These are phyloP conservation scores for Pseudorasbora parva DNA, from an alignment of 2,113 vertebrate genomes.

Conservation along the genomic window DNA sequence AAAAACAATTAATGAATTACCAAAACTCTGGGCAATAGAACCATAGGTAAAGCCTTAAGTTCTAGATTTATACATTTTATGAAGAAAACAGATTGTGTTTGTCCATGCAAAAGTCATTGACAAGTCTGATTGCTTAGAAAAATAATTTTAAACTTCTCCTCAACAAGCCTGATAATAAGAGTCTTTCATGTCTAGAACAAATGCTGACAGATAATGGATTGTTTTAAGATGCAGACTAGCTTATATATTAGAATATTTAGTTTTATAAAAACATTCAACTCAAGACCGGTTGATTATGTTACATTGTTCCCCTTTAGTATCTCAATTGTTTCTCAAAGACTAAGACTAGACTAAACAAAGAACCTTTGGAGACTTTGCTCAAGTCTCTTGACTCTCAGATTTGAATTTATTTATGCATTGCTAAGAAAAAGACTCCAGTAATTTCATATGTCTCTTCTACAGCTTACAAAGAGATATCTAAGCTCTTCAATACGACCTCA, in stretches of 20 bases:
- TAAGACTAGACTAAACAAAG: not conserved
- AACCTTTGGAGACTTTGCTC: not conserved
- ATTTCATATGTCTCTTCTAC: not conserved
- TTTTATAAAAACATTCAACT: not conserved
- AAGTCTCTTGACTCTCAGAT: not conserved
- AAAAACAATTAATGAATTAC: not conserved
- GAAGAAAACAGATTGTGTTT: not conserved
- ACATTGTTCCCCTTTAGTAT: not conserved
- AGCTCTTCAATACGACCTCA: not conserved
- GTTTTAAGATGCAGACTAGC: not conserved
- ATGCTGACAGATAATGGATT: not conserved
- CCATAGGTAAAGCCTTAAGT: not conserved
- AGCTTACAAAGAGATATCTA: not conserved
- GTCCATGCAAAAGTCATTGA: not conserved
- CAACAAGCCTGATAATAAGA: not conserved
- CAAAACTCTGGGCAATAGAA: not conserved
- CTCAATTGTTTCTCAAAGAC: not conserved
- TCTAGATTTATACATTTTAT: not conserved
- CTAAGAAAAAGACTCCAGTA: not conserved
- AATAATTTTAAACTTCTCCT: not conserved
- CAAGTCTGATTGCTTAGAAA: not conserved
- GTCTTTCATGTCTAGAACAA: not conserved
- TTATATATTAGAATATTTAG: not conserved
- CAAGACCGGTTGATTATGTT: not conserved
- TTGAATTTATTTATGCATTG: not conserved